Conservation (phyloP, 2,888 invertebrate genomes). For the Zeuzera pyrina region DNA sequence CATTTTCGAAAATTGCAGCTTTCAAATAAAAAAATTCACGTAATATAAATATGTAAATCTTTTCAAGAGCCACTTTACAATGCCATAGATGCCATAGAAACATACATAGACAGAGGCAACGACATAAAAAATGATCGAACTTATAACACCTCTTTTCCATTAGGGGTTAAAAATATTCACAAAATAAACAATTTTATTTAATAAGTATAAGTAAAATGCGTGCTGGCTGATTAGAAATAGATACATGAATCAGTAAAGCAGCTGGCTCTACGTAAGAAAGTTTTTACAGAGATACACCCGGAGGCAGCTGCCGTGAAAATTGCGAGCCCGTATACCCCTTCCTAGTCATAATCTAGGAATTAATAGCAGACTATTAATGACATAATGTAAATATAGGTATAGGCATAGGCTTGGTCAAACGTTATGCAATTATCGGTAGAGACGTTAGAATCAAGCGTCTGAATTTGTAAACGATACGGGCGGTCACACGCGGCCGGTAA, state of each 20-base stretch:
- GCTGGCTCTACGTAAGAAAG: slow-evolving; percentile 59
- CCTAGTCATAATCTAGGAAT: slow-evolving; percentile 63
- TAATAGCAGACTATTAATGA: slow-evolving; percentile 67
- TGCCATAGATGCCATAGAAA: too few species aligned
- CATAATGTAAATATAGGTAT: slow-evolving; percentile 57
- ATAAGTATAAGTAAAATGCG: slow-evolving; percentile 3
- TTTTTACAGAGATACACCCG: slow-evolving; percentile 61
- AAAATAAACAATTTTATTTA: background rate
- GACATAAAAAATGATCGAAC: too few species aligned
- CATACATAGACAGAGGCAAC: too few species aligned
- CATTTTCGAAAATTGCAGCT: too few species aligned
- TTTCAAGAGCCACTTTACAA: too few species aligned
- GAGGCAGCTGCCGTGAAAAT: slow-evolving; percentile 60
- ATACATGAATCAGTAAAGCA: slow-evolving; percentile 40
- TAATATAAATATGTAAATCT: too few species aligned
- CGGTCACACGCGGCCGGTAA: slow-evolving; percentile 37
- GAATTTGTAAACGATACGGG: slow-evolving; percentile 61
- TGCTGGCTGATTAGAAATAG: slow-evolving; percentile 11
- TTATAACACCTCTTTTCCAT: too few species aligned
- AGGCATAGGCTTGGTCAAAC: slow-evolving; percentile 45
- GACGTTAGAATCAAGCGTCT: slow-evolving; percentile 36
- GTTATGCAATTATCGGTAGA: slow-evolving; percentile 40
- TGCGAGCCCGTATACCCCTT: slow-evolving; percentile 62
- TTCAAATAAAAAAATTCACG: too few species aligned
- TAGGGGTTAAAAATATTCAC: too few species aligned